Conservation (phyloP, 2,888 invertebrate genomes). For the Amphipoea oculea region DNA sequence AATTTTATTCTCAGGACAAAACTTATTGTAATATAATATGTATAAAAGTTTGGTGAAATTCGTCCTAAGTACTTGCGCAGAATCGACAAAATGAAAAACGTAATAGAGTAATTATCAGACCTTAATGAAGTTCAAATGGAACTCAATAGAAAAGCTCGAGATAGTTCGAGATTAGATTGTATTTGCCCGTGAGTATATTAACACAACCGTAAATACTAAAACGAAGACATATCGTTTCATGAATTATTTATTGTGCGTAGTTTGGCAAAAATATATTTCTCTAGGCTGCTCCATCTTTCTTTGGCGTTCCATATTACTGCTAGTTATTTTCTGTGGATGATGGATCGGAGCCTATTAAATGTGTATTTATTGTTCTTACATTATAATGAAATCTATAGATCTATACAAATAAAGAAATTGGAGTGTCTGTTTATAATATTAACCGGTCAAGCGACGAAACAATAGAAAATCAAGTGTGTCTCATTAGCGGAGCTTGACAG, state of each 20-base stretch:
- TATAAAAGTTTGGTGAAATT: no score
- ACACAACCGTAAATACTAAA: not conserved
- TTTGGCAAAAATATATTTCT: conserved; percentile 26
- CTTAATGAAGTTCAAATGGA: not conserved
- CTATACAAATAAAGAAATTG: no score
- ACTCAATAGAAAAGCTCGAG: not conserved
- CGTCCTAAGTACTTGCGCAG: no score
- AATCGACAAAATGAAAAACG: not conserved
- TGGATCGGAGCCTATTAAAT: not conserved
- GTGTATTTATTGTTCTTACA: not conserved
- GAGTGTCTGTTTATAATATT: no score
- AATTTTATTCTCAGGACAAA: no score
- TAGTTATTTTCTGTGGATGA: conserved; percentile 6
- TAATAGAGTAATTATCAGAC: not conserved
- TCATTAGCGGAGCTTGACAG: no score
- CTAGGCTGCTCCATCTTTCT: conserved; percentile 9
- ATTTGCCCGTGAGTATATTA: not conserved
- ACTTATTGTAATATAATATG: no score
- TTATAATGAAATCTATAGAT: not conserved
- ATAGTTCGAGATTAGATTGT: not conserved
- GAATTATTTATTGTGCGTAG: conserved; percentile 59
- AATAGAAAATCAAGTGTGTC: no score
- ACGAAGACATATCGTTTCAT: conserved; percentile 47
- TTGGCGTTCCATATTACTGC: not conserved
- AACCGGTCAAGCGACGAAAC: no score